These are phyloP conservation scores for Hemiscyllium ocellatum DNA, from an alignment of 2,113 vertebrate species.

Conservation along the genomic window DNA sequence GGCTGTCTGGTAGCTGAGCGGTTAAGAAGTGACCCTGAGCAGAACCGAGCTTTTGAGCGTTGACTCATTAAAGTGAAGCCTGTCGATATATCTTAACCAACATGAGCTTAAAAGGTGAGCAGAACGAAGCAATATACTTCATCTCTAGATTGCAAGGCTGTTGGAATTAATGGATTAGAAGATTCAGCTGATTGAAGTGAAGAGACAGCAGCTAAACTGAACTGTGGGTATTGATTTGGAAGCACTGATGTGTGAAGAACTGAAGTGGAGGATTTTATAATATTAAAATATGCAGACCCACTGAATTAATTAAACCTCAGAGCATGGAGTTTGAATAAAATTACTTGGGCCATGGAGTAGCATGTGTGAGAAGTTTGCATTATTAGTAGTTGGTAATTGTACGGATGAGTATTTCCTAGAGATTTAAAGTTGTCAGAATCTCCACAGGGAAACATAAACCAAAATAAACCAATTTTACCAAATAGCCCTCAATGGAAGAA, in stretches of 20 bases:
- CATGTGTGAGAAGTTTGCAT: neutral
- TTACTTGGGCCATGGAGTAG: neutral
- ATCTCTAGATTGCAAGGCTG: neutral
- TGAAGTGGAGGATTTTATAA: conserved; percentile 24
- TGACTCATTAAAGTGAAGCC: neutral
- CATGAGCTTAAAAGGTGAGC: conserved; percentile 14
- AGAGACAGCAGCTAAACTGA: neutral
- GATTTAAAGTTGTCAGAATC: neutral
- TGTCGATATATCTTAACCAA: conserved; percentile 3
- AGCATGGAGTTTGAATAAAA: neutral
- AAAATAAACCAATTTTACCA: neutral
- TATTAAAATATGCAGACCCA: conserved; percentile 1
- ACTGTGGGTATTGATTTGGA: conserved; percentile 7
- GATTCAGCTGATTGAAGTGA: conserved; percentile 32
- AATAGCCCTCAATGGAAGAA: neutral
- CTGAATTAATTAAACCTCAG: conserved; percentile 12
- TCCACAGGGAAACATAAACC: neutral
- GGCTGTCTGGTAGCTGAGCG: neutral
- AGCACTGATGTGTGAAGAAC: neutral
- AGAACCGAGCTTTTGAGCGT: neutral
- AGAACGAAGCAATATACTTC: neutral
- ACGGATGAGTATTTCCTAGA: neutral
- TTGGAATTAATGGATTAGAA: conserved; percentile 19
- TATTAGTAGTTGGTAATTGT: neutral
- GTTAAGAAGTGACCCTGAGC: conserved; percentile 12